Base-by-base conservation (phyloP, 2,888 invertebrate genomes). In the Metalampra italica region DNA sequence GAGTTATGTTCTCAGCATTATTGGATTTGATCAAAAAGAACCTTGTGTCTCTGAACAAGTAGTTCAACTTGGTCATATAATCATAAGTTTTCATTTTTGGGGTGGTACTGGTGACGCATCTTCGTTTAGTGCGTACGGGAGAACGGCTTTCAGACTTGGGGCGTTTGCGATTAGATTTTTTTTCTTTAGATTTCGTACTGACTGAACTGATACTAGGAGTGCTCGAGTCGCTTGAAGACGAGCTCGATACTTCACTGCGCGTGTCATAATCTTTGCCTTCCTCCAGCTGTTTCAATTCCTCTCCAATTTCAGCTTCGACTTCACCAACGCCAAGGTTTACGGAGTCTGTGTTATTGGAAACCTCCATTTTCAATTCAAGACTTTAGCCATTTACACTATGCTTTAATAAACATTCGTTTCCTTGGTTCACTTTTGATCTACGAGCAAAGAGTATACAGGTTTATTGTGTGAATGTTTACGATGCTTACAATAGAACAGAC, bases 11-110 rank as follows among this genome's bases (percentile, higher is more conserved):
- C 84, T 99, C 98, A 51, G 96, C 95, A 85, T 99, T 99, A 84
- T 98, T 98, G 45, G 98, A 98, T 87, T 99, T 99, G 67, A 99
- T 98, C 50, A 99, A 92, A 88, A 98, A 98, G 90, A 97, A 98
- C 59, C 95, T 92, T 44, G 98, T 96, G 77, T 97, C 97, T 61
- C 97, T 92, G 82, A 98, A 98, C 61, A 99, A 91, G 83, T 98
- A 98, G 87, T 97, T 97, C 59, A 98, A 84, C 85, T 97, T 96
- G 22, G 96, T 95, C 86, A 94, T 91, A 69, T 96, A 96, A 84
- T 96, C 96, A 71, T 96, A 95, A 9, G 93, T 93, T 78, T 94
- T 94, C 49, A 91, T 84, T 76, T 86, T 83, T 54, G 67, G 79
- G 43, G 66, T 74, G 32, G 75, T 66, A 42, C 12, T 48, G 15